phyloP scores from a whole-genome alignment of 2,888 invertebrate species.

The Brachypalpus laphriformis region DNA sequence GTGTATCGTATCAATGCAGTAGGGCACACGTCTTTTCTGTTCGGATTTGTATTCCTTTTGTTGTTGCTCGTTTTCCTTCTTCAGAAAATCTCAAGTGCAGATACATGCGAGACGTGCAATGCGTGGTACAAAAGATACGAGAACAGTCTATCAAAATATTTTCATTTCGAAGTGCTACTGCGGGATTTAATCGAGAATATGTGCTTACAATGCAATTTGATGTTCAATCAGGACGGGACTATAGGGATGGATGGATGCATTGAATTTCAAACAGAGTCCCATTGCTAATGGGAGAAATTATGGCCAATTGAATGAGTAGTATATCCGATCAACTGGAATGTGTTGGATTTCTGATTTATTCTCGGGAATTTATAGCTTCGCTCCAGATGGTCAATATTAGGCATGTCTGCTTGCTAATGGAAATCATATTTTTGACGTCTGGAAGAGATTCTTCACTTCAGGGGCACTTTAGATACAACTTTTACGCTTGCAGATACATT shows the following conservation, averaged over 20 bases:
- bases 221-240: neutral
- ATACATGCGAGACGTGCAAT: conserved; percentile 25
- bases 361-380: conserved; percentile 5
- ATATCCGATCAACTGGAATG: conserved; percentile 19
- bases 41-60: neutral
- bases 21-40: conserved; percentile 37
- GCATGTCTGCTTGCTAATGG: conserved; percentile 21
- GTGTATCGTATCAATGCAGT: conserved; percentile 22
- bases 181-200: conserved; percentile 53
- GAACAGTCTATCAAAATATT: conserved; percentile 71
- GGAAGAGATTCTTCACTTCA: neutral
- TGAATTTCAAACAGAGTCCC: conserved; percentile 34
- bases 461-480: conserved; percentile 16
- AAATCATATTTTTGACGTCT: conserved; percentile 11
- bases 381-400: conserved; percentile 55
- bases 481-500: neutral
- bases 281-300: conserved; percentile 56
- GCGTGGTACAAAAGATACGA: conserved; percentile 8
- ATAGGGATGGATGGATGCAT: neutral
- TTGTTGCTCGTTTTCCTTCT: neutral
- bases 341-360: conserved; percentile 36
- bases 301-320: conserved; percentile 42
- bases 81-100: conserved; percentile 42
- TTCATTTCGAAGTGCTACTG: conserved; percentile 65
- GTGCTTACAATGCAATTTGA: conserved; percentile 48